phyloP scores from a whole-genome alignment of 2,113 vertebrate species.

The Australoheros scitulus region DNA sequence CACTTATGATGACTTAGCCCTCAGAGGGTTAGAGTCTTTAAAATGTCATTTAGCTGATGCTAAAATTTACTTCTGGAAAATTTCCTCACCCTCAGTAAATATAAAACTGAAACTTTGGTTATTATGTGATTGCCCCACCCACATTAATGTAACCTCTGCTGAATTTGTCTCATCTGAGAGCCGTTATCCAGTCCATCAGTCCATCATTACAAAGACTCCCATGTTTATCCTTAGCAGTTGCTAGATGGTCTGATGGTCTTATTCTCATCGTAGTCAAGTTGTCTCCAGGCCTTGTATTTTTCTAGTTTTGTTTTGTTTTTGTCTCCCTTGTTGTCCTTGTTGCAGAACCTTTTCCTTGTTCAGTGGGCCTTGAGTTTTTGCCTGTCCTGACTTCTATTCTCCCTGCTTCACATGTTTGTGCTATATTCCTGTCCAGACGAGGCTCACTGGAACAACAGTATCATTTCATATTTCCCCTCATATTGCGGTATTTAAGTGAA shows the following conservation, averaged over 20 bases:
- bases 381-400: neutral
- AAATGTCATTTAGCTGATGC: too few relatives aligned
- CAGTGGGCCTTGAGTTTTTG: neutral
- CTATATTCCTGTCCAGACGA: neutral
- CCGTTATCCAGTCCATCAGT: neutral
- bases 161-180: neutral
- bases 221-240: neutral
- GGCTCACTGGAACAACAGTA: neutral
- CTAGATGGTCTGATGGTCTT: accelerated
- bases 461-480: neutral
- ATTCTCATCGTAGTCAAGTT: neutral
- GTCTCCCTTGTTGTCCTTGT: neutral
- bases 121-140: neutral
- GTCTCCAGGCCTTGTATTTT: neutral
- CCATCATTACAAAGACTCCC: neutral
- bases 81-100: too few relatives aligned
- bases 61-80: too few relatives aligned
- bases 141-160: neutral
- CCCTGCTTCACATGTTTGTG: neutral
- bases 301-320: neutral
- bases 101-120: too few relatives aligned
- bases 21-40: too few relatives aligned
- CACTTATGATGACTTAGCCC: too few relatives aligned
- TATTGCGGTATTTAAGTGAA: neutral
- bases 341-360: neutral